These are phyloP conservation scores for Pangasius larnaudii DNA, from an alignment of 2,797 vertebrate genomes.

Conservation along the genomic window DNA sequence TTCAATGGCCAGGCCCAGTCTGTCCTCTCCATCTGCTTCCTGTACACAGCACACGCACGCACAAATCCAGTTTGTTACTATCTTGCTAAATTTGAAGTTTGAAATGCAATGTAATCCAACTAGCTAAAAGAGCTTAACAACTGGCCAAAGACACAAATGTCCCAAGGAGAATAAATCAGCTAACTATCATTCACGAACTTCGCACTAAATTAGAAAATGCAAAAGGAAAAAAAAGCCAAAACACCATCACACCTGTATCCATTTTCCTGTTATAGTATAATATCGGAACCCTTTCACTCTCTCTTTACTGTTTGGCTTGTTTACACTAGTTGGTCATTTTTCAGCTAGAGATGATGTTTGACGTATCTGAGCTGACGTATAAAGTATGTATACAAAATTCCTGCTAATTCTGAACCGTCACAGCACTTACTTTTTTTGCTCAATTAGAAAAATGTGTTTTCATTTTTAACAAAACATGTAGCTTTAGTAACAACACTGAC, in stretches of 20 bases:
- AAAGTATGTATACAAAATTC: neutral
- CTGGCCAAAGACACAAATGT: neutral
- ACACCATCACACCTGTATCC: neutral
- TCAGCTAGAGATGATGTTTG: neutral
- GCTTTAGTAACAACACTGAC: neutral
- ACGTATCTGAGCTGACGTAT: neutral
- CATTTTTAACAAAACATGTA: neutral
- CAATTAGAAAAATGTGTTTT: neutral
- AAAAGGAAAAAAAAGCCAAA: neutral
- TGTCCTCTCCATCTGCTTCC: constrained; percentile 88
- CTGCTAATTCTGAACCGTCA: neutral
- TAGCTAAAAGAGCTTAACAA: neutral
- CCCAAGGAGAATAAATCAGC: neutral
- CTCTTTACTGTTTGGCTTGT: neutral
- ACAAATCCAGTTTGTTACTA: neutral
- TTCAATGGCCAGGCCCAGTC: constrained; percentile 72
- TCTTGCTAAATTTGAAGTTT: neutral
- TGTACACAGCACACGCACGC: constrained; percentile 63
- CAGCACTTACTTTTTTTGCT: neutral
- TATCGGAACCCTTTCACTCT: neutral
- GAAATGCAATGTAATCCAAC: neutral
- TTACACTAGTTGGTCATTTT: neutral
- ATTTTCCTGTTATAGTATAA: neutral
- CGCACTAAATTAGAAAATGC: neutral
- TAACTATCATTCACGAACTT: neutral